phyloP scores from a whole-genome alignment of 1,140 invertebrate species.

The Tetragonula clypearis region DNA sequence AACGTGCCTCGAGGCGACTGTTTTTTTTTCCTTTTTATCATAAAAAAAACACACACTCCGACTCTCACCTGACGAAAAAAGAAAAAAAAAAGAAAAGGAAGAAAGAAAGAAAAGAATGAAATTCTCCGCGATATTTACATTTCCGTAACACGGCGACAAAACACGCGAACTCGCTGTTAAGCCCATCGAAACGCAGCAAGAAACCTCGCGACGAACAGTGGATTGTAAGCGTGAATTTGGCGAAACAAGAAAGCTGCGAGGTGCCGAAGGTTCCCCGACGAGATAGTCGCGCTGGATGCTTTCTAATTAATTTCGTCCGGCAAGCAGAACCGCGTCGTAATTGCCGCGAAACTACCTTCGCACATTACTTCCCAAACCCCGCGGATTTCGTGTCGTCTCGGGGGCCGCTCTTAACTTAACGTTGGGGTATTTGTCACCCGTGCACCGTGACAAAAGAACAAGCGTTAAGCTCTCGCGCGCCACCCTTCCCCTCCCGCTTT shows the following conservation, averaged over 20 bases:
- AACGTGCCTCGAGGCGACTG: neutral
- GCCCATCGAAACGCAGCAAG: neutral
- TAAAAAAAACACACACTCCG: no score
- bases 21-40: neutral
- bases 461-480: constrained; percentile 27
- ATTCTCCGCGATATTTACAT: constrained; percentile 10
- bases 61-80: neutral
- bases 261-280: constrained; percentile 21
- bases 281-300: constrained; percentile 27
- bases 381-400: neutral
- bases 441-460: constrained; percentile 63
- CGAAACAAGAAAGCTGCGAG: constrained; percentile 7
- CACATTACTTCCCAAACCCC: neutral
- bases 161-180: constrained; percentile 43
- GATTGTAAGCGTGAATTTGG: neutral
- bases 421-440: constrained; percentile 67
- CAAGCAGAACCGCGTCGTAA: constrained; percentile 64
- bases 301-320: constrained; percentile 72
- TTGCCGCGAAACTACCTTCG: constrained; percentile 67
- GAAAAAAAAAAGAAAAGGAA: neutral
- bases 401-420: constrained; percentile 63
- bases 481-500: constrained; percentile 1
- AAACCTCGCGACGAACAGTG: neutral
- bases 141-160: neutral
- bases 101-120: no score